These are phyloP conservation scores for Murina feae DNA, from an alignment of 2,113 vertebrate species.

Conservation along the genomic window DNA sequence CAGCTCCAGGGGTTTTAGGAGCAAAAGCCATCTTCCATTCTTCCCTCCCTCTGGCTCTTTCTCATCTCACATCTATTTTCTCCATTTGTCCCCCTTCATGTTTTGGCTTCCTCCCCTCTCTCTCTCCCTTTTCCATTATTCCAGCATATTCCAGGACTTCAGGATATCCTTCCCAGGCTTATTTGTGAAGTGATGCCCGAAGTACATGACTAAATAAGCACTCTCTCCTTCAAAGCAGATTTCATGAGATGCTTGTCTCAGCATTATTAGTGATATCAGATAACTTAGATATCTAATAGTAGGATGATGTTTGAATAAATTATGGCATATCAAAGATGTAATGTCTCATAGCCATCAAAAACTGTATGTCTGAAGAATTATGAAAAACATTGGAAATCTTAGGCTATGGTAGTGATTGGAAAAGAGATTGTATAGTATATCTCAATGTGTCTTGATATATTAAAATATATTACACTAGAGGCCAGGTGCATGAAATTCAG, in stretches of 20 bases:
- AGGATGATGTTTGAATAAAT: not conserved
- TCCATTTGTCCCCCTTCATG: not conserved
- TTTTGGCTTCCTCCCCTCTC: not conserved
- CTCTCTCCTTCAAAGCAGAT: not conserved
- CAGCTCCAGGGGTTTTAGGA: not conserved
- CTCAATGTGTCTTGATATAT: not conserved
- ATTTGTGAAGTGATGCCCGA: not conserved
- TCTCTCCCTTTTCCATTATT: not conserved
- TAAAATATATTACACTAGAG: not conserved
- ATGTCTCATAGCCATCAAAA: not conserved
- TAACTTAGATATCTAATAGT: not conserved
- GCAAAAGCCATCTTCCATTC: not conserved
- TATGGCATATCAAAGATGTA: not conserved
- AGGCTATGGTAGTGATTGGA: not conserved
- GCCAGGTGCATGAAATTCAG: no score
- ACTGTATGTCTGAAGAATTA: not conserved
- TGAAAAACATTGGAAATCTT: not conserved
- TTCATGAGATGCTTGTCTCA: not conserved
- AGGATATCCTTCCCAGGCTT: not conserved
- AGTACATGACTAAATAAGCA: not conserved
- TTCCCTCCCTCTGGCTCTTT: not conserved
- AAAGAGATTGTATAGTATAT: not conserved
- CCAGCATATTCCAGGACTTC: not conserved
- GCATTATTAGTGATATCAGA: not conserved
- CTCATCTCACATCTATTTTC: not conserved